Evolutionary conservation across 2,797 vertebrate species (phyloP).

Genomic region (Urophycis tenuis): DNA sequence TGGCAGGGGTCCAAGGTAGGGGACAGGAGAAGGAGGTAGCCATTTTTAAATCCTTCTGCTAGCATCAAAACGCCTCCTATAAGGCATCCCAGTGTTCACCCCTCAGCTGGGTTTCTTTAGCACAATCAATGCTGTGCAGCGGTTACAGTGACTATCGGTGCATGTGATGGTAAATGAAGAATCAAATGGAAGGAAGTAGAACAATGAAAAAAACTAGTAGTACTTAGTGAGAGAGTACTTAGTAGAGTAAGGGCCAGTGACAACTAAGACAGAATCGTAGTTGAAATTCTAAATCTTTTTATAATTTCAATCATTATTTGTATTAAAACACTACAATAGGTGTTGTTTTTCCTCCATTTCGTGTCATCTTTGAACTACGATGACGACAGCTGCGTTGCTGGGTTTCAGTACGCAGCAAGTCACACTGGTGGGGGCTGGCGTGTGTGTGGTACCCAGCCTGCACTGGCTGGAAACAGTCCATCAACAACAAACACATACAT

Average conservation of each 20-base stretch:
- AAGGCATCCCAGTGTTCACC: conserved; percentile 36
- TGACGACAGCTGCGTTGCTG: no score
- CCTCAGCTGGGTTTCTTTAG: conserved; percentile 11
- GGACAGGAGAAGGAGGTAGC: conserved; percentile 28
- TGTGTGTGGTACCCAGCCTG: neutral
- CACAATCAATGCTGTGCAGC: conserved; percentile 10
- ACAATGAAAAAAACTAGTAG: neutral
- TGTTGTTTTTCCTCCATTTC: no score
- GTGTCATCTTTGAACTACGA: no score
- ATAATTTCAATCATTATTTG: no score
- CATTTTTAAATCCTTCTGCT: conserved; percentile 44
- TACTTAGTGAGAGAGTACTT: no score
- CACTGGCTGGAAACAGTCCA: neutral
- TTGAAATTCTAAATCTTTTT: no score
- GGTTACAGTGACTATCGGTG: neutral
- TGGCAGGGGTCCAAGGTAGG: conserved; percentile 30
- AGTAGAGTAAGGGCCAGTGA: neutral
- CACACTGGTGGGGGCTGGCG: no score
- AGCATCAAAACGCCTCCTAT: conserved; percentile 29
- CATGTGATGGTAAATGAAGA: neutral
- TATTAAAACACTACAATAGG: no score
- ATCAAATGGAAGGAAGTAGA: neutral
- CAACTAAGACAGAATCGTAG: no score
- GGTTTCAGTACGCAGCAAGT: no score
- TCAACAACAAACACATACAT: neutral